Percentiles rank a stretch among this genome's conserved stretches.
Evolutionary conservation across 2,113 vertebrate genomes (phyloP).

Genomic region (Nematolebias whitei): DNA sequence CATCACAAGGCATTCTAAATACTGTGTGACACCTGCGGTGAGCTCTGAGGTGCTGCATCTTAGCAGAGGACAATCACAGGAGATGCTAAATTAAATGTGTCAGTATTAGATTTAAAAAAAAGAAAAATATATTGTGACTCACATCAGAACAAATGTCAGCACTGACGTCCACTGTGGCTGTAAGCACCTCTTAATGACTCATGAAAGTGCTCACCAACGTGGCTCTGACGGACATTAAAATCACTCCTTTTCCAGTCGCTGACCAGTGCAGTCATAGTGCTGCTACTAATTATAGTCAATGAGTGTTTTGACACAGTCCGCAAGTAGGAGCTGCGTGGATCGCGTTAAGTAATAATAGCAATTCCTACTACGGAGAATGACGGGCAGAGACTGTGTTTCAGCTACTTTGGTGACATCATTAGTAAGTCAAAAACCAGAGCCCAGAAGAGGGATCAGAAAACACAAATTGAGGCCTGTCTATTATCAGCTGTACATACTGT

Average conservation of each 20-base stretch:
- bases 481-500: slow-evolving; percentile 69
- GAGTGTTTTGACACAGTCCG: slow-evolving; percentile 31
- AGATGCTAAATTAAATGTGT: slow-evolving; percentile 30
- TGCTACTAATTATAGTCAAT: slow-evolving; percentile 23
- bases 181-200: slow-evolving; percentile 63
- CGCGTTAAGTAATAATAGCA: slow-evolving; percentile 11
- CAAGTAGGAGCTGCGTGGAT: slow-evolving; percentile 26
- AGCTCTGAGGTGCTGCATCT: slow-evolving; percentile 19
- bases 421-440: slow-evolving; percentile 64
- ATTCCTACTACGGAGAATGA: slow-evolving; percentile 12
- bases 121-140: slow-evolving; percentile 63
- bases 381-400: slow-evolving; percentile 6
- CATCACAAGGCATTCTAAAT: slow-evolving; percentile 26
- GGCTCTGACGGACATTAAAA: slow-evolving; percentile 52
- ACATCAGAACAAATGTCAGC: slow-evolving; percentile 72
- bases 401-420: slow-evolving; percentile 53
- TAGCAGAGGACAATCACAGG: not conserved
- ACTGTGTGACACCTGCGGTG: slow-evolving; percentile 32
- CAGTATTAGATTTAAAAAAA: slow-evolving; percentile 46
- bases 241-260: slow-evolving; percentile 34
- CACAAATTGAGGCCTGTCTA: slow-evolving; percentile 63
- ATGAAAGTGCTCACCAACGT: slow-evolving; percentile 33
- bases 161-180: slow-evolving; percentile 64
- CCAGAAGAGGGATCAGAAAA: slow-evolving; percentile 61
- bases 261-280: slow-evolving; percentile 27